These are phyloP conservation scores for Pangasianodon gigas DNA, from an alignment of 2,113 vertebrate genomes.

Conservation along the genomic window DNA sequence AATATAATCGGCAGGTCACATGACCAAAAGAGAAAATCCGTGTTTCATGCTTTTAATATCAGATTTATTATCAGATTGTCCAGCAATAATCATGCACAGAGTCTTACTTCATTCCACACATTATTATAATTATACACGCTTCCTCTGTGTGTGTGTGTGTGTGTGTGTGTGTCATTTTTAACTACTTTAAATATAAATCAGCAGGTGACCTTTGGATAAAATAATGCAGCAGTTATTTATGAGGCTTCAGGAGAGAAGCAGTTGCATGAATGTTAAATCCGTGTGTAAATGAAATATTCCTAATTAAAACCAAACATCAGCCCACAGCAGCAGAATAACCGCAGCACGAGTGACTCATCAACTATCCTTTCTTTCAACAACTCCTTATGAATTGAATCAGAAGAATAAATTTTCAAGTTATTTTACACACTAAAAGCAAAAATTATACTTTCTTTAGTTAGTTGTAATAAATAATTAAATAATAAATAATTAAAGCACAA, in stretches of 20 bases:
- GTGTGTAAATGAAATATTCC: neutral
- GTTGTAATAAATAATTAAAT: neutral
- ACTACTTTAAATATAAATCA: neutral
- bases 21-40: slow-evolving; percentile 45
- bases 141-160: neutral
- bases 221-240: neutral
- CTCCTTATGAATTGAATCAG: neutral
- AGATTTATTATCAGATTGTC: slow-evolving; percentile 71
- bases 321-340: neutral
- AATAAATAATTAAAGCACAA: neutral
- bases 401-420: neutral
- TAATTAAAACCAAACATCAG: neutral
- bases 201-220: neutral
- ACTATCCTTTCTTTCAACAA: neutral
- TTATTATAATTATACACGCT: neutral
- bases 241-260: neutral
- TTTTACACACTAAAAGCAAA: neutral
- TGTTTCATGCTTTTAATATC: slow-evolving; percentile 59
- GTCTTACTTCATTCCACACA: slow-evolving; percentile 27
- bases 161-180: neutral
- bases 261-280: neutral
- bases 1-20: neutral
- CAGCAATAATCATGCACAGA: slow-evolving; percentile 67
- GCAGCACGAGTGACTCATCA: neutral
- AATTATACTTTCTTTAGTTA: neutral